These are phyloP conservation scores for Cataglyphis albicans DNA, from an alignment of 2,888 invertebrate genomes.

Conservation along the genomic window DNA sequence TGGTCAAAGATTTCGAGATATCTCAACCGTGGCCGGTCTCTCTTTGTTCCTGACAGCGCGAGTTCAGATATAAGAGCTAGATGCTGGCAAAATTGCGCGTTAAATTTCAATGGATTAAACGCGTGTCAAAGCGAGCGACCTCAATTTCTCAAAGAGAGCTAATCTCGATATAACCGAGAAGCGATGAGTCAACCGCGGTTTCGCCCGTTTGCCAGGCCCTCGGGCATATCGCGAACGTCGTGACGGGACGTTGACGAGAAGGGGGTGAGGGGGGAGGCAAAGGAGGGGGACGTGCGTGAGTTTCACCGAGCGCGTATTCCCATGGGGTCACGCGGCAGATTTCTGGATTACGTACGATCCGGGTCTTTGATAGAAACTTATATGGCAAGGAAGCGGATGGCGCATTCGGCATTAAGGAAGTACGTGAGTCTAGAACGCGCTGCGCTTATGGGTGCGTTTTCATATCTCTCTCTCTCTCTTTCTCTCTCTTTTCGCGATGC, in stretches of 20 bases:
- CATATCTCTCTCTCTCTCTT: constrained; percentile 51
- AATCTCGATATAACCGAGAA: constrained; percentile 52
- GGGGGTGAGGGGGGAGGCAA: constrained; percentile 13
- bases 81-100: constrained; percentile 6
- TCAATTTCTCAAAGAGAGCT: constrained; percentile 53
- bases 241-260: constrained; percentile 14
- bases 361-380: constrained; percentile 83
- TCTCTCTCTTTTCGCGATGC: constrained; percentile 46
- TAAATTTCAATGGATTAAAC: constrained; percentile 33
- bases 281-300: constrained; percentile 73
- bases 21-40: not conserved
- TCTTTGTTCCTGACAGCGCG: not conserved
- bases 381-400: constrained; percentile 83
- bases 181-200: constrained; percentile 71
- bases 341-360: constrained; percentile 84
- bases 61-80: not conserved
- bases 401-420: constrained; percentile 84
- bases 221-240: constrained; percentile 52
- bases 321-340: constrained; percentile 79
- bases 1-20: not conserved
- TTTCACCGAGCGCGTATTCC: constrained; percentile 80
- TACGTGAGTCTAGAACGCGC: constrained; percentile 82
- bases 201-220: constrained; percentile 61
- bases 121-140: constrained; percentile 37
- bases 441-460: constrained; percentile 80